Conservation (phyloP, 2,113 vertebrate genomes). For the western clawed frog (Xenopus tropicalis) region DNA sequence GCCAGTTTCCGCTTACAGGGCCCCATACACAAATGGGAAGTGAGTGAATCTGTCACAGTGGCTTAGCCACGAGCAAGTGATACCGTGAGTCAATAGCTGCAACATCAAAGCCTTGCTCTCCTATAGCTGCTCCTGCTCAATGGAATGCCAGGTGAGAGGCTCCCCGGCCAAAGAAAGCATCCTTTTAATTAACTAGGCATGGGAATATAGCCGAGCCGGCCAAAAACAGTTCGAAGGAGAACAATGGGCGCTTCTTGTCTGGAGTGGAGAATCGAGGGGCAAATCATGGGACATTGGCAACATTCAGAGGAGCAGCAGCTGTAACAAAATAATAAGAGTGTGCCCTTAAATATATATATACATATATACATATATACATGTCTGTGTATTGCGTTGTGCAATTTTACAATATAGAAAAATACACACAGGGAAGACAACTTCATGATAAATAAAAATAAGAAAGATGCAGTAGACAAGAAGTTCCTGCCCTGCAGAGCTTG, state of each 20-base stretch:
- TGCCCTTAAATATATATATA: background rate
- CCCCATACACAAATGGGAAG: slow-evolving; percentile 11
- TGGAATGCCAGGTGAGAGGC: slow-evolving; percentile 37
- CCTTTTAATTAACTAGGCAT: slow-evolving; percentile 28
- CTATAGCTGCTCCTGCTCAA: slow-evolving; percentile 37
- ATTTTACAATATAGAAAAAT: too few species aligned
- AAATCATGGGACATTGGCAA: background rate
- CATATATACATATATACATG: too few species aligned
- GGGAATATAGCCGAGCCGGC: slow-evolving; percentile 16
- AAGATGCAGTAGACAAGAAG: too few species aligned
- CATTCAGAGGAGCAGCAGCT: too few species aligned
- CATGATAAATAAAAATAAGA: too few species aligned
- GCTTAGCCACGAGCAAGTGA: slow-evolving; percentile 25
- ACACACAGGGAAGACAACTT: too few species aligned
- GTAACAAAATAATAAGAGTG: background rate
- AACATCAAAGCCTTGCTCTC: slow-evolving; percentile 25
- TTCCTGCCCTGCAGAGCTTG: too few species aligned
- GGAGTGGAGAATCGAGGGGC: background rate
- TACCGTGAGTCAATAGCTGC: slow-evolving; percentile 25
- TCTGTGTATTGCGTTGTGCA: too few species aligned
- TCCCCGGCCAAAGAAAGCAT: slow-evolving; percentile 33
- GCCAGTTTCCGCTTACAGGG: slow-evolving; percentile 19
- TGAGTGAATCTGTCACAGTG: slow-evolving; percentile 28
- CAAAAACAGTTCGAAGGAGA: slow-evolving; percentile 16
- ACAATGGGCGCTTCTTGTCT: slow-evolving; percentile 1